Evolutionary conservation across 2,113 vertebrate species (phyloP).

Genomic region (Etheostoma cragini): DNA sequence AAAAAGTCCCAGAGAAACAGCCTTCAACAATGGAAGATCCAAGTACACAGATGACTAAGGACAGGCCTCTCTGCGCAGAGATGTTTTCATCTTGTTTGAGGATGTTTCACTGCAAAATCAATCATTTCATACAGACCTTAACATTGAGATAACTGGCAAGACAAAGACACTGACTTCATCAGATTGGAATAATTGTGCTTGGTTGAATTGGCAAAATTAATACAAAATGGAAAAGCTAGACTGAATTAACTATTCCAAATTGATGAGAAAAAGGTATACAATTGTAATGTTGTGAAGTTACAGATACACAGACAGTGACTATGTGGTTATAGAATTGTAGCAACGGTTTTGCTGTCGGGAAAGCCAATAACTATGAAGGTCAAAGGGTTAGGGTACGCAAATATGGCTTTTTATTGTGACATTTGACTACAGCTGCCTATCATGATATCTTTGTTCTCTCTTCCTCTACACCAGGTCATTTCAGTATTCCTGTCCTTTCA

Average conservation of each 20-base stretch:
- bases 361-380: constrained; percentile 67
- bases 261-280: neutral
- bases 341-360: constrained; percentile 54
- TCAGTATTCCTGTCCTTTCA: constrained; percentile 46
- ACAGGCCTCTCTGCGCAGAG: neutral
- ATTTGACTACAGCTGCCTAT: constrained; percentile 55
- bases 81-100: constrained; percentile 4
- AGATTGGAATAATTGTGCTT: neutral
- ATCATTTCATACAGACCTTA: neutral
- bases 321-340: constrained; percentile 31
- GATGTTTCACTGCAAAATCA: constrained; percentile 4
- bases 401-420: constrained; percentile 58
- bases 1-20: constrained; percentile 29
- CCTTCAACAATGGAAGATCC: constrained; percentile 3
- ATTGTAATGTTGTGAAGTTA: constrained; percentile 21
- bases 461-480: constrained; percentile 36
- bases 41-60: constrained; percentile 24
- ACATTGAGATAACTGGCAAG: neutral
- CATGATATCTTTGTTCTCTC: constrained; percentile 30
- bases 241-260: neutral
- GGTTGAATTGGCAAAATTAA: neutral
- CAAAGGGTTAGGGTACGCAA: constrained; percentile 44
- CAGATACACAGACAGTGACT: constrained; percentile 23
- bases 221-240: neutral
- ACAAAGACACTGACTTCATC: constrained; percentile 2